phyloP scores from a whole-genome alignment of 2,888 invertebrate species.

The Cephalotes varians region DNA sequence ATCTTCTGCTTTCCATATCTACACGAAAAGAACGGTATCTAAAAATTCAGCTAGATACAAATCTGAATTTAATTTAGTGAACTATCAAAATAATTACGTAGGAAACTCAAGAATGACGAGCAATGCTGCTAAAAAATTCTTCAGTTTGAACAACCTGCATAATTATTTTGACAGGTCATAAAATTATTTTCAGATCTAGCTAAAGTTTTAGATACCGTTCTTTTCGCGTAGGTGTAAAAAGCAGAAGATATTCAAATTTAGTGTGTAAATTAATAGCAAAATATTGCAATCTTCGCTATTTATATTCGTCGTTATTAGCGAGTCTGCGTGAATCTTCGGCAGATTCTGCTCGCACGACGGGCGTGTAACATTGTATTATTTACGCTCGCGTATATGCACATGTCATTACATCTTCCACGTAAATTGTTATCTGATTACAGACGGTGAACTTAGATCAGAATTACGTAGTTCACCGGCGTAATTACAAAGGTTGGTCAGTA shows the following conservation, averaged over 20 bases:
- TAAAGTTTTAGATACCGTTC: too few species aligned
- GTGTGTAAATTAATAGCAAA: conserved; percentile 6
- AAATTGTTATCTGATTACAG: conserved; percentile 40
- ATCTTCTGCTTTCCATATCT: not conserved
- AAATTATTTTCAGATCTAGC: too few species aligned
- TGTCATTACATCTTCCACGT: conserved; percentile 36
- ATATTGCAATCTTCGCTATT: not conserved
- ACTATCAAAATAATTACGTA: too few species aligned
- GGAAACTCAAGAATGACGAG: too few species aligned
- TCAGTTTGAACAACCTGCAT: too few species aligned
- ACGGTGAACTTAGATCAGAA: conserved; percentile 28
- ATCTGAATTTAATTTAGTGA: too few species aligned
- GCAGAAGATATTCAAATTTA: not conserved
- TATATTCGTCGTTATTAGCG: not conserved
- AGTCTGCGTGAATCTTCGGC: conserved; percentile 6
- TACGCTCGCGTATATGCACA: conserved; percentile 21
- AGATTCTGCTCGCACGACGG: not conserved
- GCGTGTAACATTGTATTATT: conserved; percentile 19
- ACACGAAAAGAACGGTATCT: too few species aligned
- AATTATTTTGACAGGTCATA: too few species aligned
- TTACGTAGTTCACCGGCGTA: conserved; percentile 25
- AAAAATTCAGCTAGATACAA: too few species aligned
- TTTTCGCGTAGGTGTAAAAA: not conserved
- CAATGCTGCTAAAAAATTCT: too few species aligned
- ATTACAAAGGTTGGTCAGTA: conserved; percentile 25